Evolutionary conservation across 2,797 vertebrate species (phyloP), one percentile per base, ranked within the genome.

Genomic region (Girardinus metallicus): DNA sequence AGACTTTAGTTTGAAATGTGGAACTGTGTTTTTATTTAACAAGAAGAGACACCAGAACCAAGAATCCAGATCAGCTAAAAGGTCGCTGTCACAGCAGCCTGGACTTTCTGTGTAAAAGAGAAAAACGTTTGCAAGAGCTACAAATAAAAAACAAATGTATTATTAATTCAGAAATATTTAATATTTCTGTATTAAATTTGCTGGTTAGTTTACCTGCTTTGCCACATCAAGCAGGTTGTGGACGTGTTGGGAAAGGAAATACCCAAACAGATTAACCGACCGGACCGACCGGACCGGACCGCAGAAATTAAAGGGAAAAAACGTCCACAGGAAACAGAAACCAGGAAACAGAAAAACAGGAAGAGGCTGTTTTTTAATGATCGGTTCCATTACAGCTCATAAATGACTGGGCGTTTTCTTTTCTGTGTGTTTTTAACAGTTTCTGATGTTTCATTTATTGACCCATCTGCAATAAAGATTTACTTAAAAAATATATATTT

Each of bases 1-100:
- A 89, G 88, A 93, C 90, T 39, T 0, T n/a, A 80, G 81, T 88
- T 80, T 70, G 78, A 74, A 60, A 31, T 70, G 34, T 51, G 9
- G 1, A 72, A 47, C 0, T 26, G 26, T 55, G 16, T 49, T 47
- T 73, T 73, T 77, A 12, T 57, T 55, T 41, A 68, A 68, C 3
- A 26, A 39, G 49, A 51, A 26, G 23, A 53, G 51, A 26, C 23
- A 26, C 23, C 51, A 26, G 51, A 26, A 53, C 51, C 51, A 26
- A 23, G 21, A 9, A 53, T 1, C 51, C 51, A 26, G 51, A 53
- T 53, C 23, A 53, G 51, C 3, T 53, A 10, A 53, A 49, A 26
- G 21, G 46, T 49, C 16, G 16, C 5, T 49, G 18, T 5, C 47
- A 6, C 8, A 53, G 51, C 51, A 53, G 11, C 23, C 51, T 53